A percentile compares a stretch with the other conserved stretches of the same genome.
Evolutionary conservation across 2,888 invertebrate species (phyloP).

Genomic region (Chalcosyrphus nemorum): DNA sequence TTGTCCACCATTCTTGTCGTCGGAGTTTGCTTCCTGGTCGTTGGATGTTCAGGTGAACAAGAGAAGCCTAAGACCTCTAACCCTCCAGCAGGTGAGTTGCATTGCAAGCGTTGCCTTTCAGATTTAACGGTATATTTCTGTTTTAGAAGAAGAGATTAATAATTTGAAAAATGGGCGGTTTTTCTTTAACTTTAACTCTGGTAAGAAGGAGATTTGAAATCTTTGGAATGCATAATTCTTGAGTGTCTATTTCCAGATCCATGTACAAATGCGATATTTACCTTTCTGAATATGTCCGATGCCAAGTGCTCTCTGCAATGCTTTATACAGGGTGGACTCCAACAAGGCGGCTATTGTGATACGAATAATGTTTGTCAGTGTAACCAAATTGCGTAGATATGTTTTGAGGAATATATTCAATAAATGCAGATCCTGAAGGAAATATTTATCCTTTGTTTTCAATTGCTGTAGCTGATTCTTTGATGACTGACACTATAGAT

Average conservation of each 20-base stretch:
- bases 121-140: neutral
- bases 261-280: slow-evolving; percentile 31
- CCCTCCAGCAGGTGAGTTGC: neutral
- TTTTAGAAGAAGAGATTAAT: slow-evolving; percentile 5
- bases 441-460: too few relatives aligned
- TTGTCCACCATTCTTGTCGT: slow-evolving; percentile 1
- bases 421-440: too few relatives aligned
- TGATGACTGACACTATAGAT: too few relatives aligned
- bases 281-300: slow-evolving; percentile 34
- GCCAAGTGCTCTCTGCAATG: slow-evolving; percentile 62
- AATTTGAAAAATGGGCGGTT: slow-evolving; percentile 4
- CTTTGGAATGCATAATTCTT: neutral
- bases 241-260: slow-evolving; percentile 24
- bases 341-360: slow-evolving; percentile 60
- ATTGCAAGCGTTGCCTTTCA: neutral
- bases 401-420: neutral
- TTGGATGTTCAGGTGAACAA: neutral
- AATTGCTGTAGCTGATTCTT: too few relatives aligned
- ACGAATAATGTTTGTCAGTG: slow-evolving; percentile 37
- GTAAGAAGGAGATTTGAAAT: neutral
- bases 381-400: slow-evolving; percentile 5
- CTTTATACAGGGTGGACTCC: slow-evolving; percentile 47
- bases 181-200: slow-evolving; percentile 49
- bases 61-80: neutral
- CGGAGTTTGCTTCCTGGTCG: neutral